A percentile compares a stretch with the other conserved stretches of the same genome.
These are phyloP conservation scores for Heliangelus exortis DNA, from an alignment of 2,797 vertebrate genomes.

Conservation along the genomic window DNA sequence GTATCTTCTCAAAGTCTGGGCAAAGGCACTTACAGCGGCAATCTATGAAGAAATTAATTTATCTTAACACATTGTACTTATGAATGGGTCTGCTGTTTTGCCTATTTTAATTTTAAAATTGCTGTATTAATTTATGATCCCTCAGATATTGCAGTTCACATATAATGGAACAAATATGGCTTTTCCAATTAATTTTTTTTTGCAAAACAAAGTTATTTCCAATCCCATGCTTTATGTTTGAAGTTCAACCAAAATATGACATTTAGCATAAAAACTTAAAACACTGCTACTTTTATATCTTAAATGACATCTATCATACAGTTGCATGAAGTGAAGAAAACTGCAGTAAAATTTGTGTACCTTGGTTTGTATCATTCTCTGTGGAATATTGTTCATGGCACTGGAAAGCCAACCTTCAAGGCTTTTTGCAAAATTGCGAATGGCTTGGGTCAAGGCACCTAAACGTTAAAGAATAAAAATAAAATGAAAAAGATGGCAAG, in stretches of 20 bases:
- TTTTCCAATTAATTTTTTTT: conserved; percentile 12
- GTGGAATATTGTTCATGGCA: conserved; percentile 86
- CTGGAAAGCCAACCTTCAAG: conserved; percentile 86
- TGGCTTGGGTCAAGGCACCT: conserved; percentile 86
- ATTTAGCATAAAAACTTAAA: conserved; percentile 10
- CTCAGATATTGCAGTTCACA: conserved; percentile 17
- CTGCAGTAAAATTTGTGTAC: conserved; percentile 53
- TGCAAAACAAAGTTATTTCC: conserved; percentile 14
- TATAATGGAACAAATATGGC: conserved; percentile 1
- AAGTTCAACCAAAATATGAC: conserved; percentile 1
- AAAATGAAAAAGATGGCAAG: background rate
- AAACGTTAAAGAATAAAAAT: conserved; percentile 68
- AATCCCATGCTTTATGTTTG: background rate
- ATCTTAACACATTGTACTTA: background rate
- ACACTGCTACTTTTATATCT: background rate
- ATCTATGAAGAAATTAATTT: conserved; percentile 70
- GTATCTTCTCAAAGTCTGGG: conserved; percentile 85
- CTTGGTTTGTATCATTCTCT: conserved; percentile 86
- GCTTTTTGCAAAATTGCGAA: conserved; percentile 88
- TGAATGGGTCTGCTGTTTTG: background rate
- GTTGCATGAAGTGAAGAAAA: background rate
- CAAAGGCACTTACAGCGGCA: conserved; percentile 87
- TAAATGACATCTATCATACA: background rate
- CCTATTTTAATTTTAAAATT: background rate
- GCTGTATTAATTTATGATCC: conserved; percentile 1